phyloP scores from a whole-genome alignment of 1,140 invertebrate genomes.

The Heliconius himera region DNA sequence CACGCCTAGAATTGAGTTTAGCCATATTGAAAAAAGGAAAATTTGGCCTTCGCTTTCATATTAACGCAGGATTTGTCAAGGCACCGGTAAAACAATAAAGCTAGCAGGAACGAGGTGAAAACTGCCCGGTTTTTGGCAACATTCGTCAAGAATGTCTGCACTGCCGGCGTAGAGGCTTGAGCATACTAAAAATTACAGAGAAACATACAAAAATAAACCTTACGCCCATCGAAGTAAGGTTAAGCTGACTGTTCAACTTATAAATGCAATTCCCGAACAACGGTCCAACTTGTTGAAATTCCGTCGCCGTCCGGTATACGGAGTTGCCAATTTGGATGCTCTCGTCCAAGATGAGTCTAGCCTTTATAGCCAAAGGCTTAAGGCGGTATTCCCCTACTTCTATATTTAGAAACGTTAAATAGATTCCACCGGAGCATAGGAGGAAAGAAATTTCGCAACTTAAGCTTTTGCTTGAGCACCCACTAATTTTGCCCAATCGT shows the following conservation, averaged over 20 bases:
- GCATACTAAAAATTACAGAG: conserved; percentile 36
- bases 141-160: conserved; percentile 74
- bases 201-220: conserved; percentile 52
- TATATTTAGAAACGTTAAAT: conserved; percentile 38
- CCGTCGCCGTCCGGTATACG: conserved; percentile 64
- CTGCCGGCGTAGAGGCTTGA: conserved; percentile 54
- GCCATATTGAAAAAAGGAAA: neutral
- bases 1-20: too few species aligned
- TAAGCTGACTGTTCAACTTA: conserved; percentile 39
- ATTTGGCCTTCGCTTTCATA: conserved; percentile 24
- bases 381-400: conserved; percentile 52
- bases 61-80: conserved; percentile 45
- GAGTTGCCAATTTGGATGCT: conserved; percentile 58
- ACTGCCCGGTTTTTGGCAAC: conserved; percentile 74
- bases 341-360: conserved; percentile 41
- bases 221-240: conserved; percentile 47
- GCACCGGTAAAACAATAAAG: conserved; percentile 70
- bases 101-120: conserved; percentile 66
- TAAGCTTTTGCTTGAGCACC: conserved; percentile 65
- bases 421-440: conserved; percentile 58
- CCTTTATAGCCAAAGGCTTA: conserved; percentile 51
- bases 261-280: conserved; percentile 52
- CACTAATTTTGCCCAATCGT: conserved; percentile 66
- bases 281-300: conserved; percentile 78
- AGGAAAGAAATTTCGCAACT: conserved; percentile 77